Percentiles rank a stretch among this genome's conserved stretches.
Conservation (phyloP, 1,140 invertebrate species). For the Battus philenor region DNA sequence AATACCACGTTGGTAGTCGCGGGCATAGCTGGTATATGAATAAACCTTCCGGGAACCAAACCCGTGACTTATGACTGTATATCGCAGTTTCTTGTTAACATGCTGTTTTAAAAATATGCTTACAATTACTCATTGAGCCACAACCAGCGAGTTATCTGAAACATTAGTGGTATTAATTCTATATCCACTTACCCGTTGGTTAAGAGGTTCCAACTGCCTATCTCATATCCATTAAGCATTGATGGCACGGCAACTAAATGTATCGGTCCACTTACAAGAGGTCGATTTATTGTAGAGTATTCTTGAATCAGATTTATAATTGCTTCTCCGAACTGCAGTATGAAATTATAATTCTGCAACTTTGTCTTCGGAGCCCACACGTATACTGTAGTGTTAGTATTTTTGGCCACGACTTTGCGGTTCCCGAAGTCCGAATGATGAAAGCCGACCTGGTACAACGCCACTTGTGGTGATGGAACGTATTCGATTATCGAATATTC, state of each 20-base stretch:
- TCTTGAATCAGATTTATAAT: conserved; percentile 52
- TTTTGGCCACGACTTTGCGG: conserved; percentile 21
- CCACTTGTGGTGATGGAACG: conserved; percentile 51
- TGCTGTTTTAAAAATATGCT: no score
- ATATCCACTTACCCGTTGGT: conserved; percentile 12
- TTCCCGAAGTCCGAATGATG: conserved; percentile 49
- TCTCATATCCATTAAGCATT: conserved; percentile 17
- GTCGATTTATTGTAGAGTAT: conserved; percentile 37
- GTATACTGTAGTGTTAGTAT: conserved; percentile 44
- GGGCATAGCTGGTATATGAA: no score
- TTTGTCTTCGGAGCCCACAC: conserved; percentile 47
- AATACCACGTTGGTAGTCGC: no score
- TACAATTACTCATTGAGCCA: no score
- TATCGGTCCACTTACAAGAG: conserved; percentile 51
- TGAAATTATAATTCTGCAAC: conserved; percentile 38
- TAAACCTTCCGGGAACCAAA: no score
- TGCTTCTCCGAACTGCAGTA: conserved; percentile 39
- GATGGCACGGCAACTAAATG: conserved; percentile 54
- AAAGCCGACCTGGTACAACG: conserved; percentile 51
- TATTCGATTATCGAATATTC: conserved; percentile 45
- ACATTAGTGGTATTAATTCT: background rate
- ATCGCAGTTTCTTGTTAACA: no score
- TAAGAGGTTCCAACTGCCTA: conserved; percentile 14
- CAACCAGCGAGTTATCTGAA: no score
- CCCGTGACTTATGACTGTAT: no score